phyloP scores from a whole-genome alignment of 2,888 invertebrate genomes.

The Amphipoea lucens region DNA sequence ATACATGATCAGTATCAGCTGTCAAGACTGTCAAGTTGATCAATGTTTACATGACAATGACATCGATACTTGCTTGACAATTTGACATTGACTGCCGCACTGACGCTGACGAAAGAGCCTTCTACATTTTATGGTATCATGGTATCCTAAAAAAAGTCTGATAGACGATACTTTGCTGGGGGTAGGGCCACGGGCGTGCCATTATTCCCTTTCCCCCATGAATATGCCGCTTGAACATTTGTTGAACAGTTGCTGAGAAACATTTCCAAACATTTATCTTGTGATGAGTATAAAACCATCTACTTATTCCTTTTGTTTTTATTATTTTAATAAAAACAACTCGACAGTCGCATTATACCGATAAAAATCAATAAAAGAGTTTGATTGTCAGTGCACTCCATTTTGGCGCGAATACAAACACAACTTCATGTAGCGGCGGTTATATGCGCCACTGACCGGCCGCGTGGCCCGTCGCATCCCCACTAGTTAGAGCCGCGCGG shows the following conservation, averaged over 20 bases:
- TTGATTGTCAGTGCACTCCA: neutral
- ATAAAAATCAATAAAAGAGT: neutral
- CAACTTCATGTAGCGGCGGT: too few relatives aligned
- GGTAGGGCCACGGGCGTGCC: neutral
- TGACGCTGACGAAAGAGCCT: neutral
- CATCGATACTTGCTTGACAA: too few relatives aligned
- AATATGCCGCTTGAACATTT: neutral
- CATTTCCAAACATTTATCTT: neutral
- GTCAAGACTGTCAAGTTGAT: constrained; percentile 34
- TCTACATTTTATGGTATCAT: neutral
- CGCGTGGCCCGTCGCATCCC: too few relatives aligned
- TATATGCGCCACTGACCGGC: too few relatives aligned
- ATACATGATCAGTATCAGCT: constrained; percentile 4
- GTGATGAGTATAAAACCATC: too few relatives aligned
- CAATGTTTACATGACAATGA: constrained; percentile 26
- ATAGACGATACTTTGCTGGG: neutral
- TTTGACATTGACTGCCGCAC: neutral
- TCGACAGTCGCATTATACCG: too few relatives aligned
- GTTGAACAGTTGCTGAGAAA: neutral
- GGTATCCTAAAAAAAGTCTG: constrained; percentile 4
- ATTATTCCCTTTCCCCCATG: neutral
- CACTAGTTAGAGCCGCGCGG: too few relatives aligned
- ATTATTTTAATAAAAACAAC: too few relatives aligned
- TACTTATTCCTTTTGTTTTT: too few relatives aligned
- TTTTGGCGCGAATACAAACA: too few relatives aligned